Base-by-base conservation (phyloP, 2,113 vertebrate species). In the Pseudolaguvia tuberculata region DNA sequence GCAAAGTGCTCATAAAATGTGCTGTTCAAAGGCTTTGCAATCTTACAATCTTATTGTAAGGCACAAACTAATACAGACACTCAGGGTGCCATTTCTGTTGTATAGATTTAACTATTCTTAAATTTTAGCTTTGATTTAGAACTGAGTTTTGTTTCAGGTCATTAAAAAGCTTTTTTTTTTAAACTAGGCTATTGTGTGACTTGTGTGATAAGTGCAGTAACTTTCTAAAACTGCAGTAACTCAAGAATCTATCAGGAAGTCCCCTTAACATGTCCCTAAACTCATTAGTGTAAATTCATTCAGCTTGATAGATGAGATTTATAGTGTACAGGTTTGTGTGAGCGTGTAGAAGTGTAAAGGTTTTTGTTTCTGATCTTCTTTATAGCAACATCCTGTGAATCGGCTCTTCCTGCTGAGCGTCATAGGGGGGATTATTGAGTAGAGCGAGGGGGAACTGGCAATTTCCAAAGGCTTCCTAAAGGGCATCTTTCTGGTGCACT, bases 401-500 rank as follows among this genome's bases (percentile, higher is more conserved):
- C 35, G 27, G 29, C 45, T 62, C 29, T 20, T 70, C 48, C 67
- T 51, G 27, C 56, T 62, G 75, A 13, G 50, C 21, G 14, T 21
- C 21, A 69, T 29, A 51, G 18, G 29, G 31, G 50, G 20, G 66
- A 21, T 55, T 59, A 58, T 13, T n/a, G 47, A 42, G 39, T 42
- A 42, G 47, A 35, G 18, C 48, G 48, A 11, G 52, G 31, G 29
- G 45, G 75, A 48, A 53, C 47, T 42, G 48, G 66, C 20, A 52
- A 21, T 6, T 70, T 57, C 72, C 29, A 70, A 29, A 70, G 56
- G 29, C 11, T 61, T 71, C 51, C 23, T 65, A 76, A 69, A 50
- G 52, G 45, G 57, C 51, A 14, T 70, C 45, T 76, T 53, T 77
- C 35, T 42, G 67, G 13, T 71, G 67, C 35, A 47, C 67, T 61